Base-by-base conservation (phyloP, 2,888 invertebrate genomes). In the Diadromus collaris region DNA sequence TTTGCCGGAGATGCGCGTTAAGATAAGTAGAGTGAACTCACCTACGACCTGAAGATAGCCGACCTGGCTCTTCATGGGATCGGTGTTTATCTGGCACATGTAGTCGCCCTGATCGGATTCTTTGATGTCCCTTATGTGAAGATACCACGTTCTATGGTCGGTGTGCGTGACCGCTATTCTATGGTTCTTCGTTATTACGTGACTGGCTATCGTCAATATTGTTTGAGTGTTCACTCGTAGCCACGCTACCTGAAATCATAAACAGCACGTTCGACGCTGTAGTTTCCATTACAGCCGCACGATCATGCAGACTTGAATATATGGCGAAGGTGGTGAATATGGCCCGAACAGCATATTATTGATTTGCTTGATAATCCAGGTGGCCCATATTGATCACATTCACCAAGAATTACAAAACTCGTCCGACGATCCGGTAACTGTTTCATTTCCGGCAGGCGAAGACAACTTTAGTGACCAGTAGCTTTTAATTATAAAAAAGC, bases 171-270 rank as follows among this genome's bases (percentile, higher is more conserved):
- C 95, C 85, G 94, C 95, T 89, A 97, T 95, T 84, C 97, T 94
- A 91, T 97, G 96, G 92, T 97, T 97, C 92, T 97, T 96, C 76
- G 97, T 97, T 90, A 97, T 97, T 89, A 97, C 96, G 92, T 97
- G 96, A 86, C 94, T 95, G 81, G 96, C 96, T 87, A 97, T 97
- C 56, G 97, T 97, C 85, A 97, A 93, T 86, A 97, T 96, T 9
- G 97, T 97, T 91, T 97, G 97, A 46, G 97, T 97, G 92, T 97
- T 97, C 72, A 97, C 97, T 81, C 96, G 94, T 76, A 97, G 93
- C 97, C 97, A 97, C 88, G 97, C 97, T 87, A 97, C 96, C 97
- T 97, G 92, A 56, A 92, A 91, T 54, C 48, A 80, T 32, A 61
- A 78, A 27, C 21, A 56, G 48, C 56, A 64, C 44, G 54, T 56